Evolutionary conservation across 2,888 invertebrate species (phyloP).

Genomic region (Spodoptera littoralis): DNA sequence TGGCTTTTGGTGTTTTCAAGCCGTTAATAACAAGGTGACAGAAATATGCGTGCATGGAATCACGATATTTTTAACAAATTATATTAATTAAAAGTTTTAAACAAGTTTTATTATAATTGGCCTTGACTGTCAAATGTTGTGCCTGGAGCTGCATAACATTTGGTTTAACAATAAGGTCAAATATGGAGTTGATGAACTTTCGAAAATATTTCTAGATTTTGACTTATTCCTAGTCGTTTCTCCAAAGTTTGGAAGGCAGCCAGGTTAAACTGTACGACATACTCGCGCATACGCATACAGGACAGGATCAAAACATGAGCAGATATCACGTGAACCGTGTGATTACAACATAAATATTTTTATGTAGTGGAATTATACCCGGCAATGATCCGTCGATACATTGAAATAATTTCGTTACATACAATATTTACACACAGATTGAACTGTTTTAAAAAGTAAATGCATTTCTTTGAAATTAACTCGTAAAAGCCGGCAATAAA

Average conservation of each 20-base stretch:
- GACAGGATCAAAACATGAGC: slow-evolving; percentile 26
- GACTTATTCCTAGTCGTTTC: slow-evolving; percentile 8
- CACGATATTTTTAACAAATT: slow-evolving; percentile 27
- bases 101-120: slow-evolving; percentile 13
- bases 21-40: slow-evolving; percentile 52
- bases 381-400: slow-evolving; percentile 11
- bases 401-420: slow-evolving; percentile 42
- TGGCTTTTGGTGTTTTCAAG: slow-evolving; percentile 47
- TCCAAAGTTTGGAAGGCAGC: slow-evolving; percentile 42
- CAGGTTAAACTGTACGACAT: slow-evolving; percentile 42
- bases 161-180: slow-evolving; percentile 16
- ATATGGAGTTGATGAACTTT: slow-evolving; percentile 22
- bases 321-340: slow-evolving; percentile 26
- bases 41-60: slow-evolving; percentile 38
- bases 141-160: background rate
- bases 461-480: background rate
- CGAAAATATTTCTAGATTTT: slow-evolving; percentile 2
- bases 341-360: slow-evolving; percentile 38
- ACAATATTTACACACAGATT: slow-evolving; percentile 13
- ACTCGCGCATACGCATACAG: slow-evolving; percentile 36
- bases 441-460: background rate
- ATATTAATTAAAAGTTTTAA: slow-evolving; percentile 17
- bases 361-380: slow-evolving; percentile 48
- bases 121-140: slow-evolving; percentile 32
- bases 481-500: background rate